Base-by-base conservation (phyloP, 2,888 invertebrate species). In the Spicauda simplicius region DNA sequence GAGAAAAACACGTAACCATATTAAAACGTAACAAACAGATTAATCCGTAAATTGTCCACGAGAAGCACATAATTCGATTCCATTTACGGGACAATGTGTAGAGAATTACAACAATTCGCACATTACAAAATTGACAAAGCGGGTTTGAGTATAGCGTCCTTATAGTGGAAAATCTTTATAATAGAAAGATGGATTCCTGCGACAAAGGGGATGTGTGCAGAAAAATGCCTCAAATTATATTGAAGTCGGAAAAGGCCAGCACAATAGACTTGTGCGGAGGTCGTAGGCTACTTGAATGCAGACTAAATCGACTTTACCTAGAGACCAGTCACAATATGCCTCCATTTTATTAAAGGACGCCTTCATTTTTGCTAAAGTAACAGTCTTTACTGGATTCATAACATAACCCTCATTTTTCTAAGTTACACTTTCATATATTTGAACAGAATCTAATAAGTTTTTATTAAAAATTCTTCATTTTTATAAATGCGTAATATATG, bases 141-240 rank as follows among this genome's bases (percentile, higher is more conserved):
- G 54, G 30, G 33, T 65, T 65, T 37, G 18, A 68, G 62, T 33
- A 58, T 45, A 58, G 30, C 41, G 63, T 52, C 45, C 69, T 45
- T 56, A 71, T 41, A 69, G 53, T 64, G 57, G 41, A 69, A 71
- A 71, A 69, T 70, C 68, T 70, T 69, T 69, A 70, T 71, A 73
- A 68, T 70, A 69, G 72, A 70, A 71, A 71, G 68, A 72, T 73
- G 72, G 74, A 75, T 77, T 73, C 77, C 74, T 75, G 76, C 77
- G 78, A 79, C 79, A 78, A 76, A 78, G 73, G 76, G 75, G 66
- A 66, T 71, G 72, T 72, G 78, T 78, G 79, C 79, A 82, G 77
- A 77, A 79, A 84, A 84, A 83, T 78, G 83, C 78, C 80, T 85
- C 80, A 85, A 85, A 87, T 86, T 84, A 84, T 84, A 88, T 88